Evolutionary conservation across 1,140 invertebrate genomes (phyloP).

Genomic region (Leptopilina clavipes): DNA sequence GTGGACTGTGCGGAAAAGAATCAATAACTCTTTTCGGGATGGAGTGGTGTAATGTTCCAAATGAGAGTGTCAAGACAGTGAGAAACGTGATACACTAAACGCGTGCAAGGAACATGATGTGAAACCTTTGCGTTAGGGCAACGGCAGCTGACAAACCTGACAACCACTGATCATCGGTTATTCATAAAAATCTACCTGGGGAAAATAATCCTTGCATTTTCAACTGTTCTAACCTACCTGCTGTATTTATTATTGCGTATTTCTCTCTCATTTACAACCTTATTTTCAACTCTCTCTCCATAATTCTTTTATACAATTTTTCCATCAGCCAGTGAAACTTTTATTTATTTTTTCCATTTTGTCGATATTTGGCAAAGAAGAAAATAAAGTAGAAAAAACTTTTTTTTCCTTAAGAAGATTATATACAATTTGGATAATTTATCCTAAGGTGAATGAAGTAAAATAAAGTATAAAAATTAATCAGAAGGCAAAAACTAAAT

Average conservation of each 20-base stretch:
- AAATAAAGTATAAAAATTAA: no score
- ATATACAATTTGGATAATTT: no score
- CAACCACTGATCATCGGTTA: not conserved
- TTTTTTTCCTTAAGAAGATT: no score
- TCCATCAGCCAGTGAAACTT: no score
- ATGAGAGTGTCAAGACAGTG: conserved; percentile 42
- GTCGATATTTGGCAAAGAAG: no score
- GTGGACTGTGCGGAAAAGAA: conserved; percentile 35
- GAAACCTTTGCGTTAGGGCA: conserved; percentile 42
- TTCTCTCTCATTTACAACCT: not conserved
- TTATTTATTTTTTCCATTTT: no score
- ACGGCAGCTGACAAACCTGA: conserved; percentile 41
- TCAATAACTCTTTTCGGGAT: conserved; percentile 44
- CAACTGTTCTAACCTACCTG: not conserved
- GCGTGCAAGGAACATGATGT: conserved; percentile 38
- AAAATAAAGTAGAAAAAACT: no score
- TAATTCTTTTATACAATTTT: no score
- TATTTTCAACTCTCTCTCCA: no score
- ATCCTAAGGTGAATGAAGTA: no score
- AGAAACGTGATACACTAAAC: conserved; percentile 52
- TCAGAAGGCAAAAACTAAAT: not conserved
- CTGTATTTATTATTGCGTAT: not conserved
- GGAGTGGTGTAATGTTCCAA: conserved; percentile 48
- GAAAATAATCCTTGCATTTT: not conserved
- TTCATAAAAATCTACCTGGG: conserved; percentile 13